Conservation (phyloP, 2,797 vertebrate species). For the Ceyx erithaca region DNA sequence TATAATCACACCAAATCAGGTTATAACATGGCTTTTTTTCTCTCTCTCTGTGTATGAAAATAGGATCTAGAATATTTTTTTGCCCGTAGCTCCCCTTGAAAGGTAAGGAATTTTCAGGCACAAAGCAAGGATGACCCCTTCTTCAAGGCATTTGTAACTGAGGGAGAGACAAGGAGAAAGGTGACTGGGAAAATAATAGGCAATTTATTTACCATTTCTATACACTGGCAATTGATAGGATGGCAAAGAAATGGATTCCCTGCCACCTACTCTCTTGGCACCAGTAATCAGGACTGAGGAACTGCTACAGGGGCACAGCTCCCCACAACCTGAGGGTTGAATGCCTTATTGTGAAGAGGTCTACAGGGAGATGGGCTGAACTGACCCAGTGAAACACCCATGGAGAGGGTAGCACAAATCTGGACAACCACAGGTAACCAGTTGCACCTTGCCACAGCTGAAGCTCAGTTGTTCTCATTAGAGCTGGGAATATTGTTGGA, state of each 20-base stretch:
- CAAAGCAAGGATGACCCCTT: not conserved
- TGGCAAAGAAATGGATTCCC: not conserved
- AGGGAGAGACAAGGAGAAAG: not conserved
- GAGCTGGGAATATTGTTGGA: not conserved
- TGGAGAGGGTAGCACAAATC: not conserved
- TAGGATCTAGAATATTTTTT: not conserved
- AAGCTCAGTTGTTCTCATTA: not conserved
- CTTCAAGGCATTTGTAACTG: not conserved
- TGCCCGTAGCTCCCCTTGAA: not conserved
- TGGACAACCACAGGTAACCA: not conserved
- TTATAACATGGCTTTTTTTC: not conserved
- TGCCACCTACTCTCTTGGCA: not conserved
- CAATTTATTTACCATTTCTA: not conserved
- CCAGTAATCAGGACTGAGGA: not conserved
- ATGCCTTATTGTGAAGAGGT: not conserved
- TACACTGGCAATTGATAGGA: not conserved
- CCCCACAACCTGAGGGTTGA: not conserved
- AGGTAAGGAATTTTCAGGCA: not conserved
- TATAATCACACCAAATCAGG: constrained; percentile 53
- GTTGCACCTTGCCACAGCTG: not conserved
- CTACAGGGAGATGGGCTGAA: not conserved
- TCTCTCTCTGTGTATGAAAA: not conserved
- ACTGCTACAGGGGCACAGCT: not conserved
- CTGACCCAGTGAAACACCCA: not conserved
- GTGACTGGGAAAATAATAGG: not conserved